Percentiles rank a stretch among this genome's conserved stretches.
Conservation (phyloP, 2,888 invertebrate species). For the Drosophila seclusa region DNA sequence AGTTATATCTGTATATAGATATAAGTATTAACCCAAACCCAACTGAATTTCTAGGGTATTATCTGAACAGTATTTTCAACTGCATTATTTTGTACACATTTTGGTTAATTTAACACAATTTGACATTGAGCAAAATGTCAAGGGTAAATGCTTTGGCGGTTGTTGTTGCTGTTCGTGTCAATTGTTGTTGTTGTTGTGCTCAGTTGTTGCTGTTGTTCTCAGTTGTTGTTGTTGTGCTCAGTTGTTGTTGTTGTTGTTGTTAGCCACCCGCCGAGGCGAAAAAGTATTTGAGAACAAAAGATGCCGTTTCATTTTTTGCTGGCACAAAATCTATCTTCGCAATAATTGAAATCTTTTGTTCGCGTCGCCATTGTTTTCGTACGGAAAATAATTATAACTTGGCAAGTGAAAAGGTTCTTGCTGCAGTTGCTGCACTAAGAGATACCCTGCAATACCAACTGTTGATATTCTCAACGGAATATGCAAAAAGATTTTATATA, state of each 20-base stretch:
- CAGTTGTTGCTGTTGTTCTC: background rate
- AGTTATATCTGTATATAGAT: background rate
- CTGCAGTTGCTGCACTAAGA: background rate
- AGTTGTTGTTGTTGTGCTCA: background rate
- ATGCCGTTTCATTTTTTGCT: conserved; percentile 16
- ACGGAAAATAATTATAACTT: conserved; percentile 1
- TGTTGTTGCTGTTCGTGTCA: background rate
- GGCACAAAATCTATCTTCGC: conserved; percentile 31
- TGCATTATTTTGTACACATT: background rate
- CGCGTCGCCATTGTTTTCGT: conserved; percentile 6
- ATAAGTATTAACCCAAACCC: background rate
- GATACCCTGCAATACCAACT: conserved; percentile 1
- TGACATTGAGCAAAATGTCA: conserved; percentile 74
- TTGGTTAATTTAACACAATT: conserved; percentile 54
- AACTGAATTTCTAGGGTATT: background rate
- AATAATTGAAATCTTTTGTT: conserved; percentile 61
- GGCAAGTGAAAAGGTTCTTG: background rate
- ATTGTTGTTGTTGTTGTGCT: background rate
- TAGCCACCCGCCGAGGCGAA: conserved; percentile 49
- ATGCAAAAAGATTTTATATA: background rate
- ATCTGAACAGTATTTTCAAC: background rate
- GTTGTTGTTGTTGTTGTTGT: conserved; percentile 20
- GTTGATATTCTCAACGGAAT: background rate
- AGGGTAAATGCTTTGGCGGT: conserved; percentile 26
- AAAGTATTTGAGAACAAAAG: conserved; percentile 48